Evolutionary conservation across 2,888 invertebrate genomes (phyloP), one percentile per base, ranked within the genome.

Genomic region (Cenopis cana): DNA sequence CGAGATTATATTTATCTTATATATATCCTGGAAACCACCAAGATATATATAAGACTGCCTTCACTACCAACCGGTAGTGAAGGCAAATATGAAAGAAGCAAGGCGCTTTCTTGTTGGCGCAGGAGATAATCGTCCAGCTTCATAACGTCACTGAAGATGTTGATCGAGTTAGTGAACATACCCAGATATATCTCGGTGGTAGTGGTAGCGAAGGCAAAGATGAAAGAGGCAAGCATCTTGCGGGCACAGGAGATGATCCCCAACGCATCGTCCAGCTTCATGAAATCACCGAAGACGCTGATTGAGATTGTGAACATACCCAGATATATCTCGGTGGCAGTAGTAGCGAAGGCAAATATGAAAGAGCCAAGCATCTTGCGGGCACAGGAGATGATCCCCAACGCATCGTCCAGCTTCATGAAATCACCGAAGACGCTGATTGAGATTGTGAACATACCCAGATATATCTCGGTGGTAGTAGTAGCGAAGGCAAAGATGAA

Each of bases 51-150:
- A n/a, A n/a, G n/a, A n/a, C n/a, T n/a, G n/a, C n/a, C n/a, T n/a
- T n/a, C n/a, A n/a, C n/a, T n/a, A n/a, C n/a, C n/a, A n/a, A n/a
- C n/a, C n/a, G n/a, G n/a, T n/a, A n/a, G n/a, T n/a, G n/a, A n/a
- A n/a, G n/a, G n/a, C n/a, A n/a, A n/a, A n/a, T n/a, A n/a, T n/a
- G n/a, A n/a, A n/a, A n/a, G n/a, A n/a, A n/a, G n/a, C n/a, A n/a
- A n/a, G n/a, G n/a, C n/a, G n/a, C n/a, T n/a, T n/a, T n/a, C n/a
- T n/a, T n/a, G n/a, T n/a, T n/a, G n/a, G n/a, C n/a, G n/a, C n/a
- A n/a, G n/a, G n/a, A n/a, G n/a, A n/a, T n/a, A n/a, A n/a, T 98
- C 98, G 76, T 97, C 97, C 66, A 97, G 94, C 85, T 97, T 96
- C 81, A 97, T 84, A 76, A 96, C 93, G 81, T 97, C 96, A 76